Evolutionary conservation across 2,797 vertebrate species (phyloP).

Genomic region (Gymnoscopelus microlampas): DNA sequence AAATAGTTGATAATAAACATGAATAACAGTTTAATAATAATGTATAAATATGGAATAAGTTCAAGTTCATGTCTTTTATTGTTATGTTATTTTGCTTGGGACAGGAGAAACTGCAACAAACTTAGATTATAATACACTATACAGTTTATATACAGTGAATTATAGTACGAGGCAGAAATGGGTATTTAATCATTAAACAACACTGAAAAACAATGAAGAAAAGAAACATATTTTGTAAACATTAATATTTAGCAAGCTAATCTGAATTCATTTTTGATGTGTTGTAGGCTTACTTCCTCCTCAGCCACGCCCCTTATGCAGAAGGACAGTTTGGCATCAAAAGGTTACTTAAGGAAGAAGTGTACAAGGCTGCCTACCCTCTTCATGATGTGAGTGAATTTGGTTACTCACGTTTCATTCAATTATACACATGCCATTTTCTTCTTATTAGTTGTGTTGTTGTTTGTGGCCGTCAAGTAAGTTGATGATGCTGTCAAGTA

Average conservation of each 20-base stretch:
- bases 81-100: neutral
- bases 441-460: slow-evolving; percentile 17
- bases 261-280: neutral
- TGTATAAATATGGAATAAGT: too few species aligned
- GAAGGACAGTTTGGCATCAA: slow-evolving; percentile 90
- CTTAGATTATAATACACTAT: too few species aligned
- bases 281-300: slow-evolving; percentile 88
- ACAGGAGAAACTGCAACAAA: neutral
- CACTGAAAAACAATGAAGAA: too few species aligned
- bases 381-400: slow-evolving; percentile 89
- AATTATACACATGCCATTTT: accelerated
- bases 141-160: neutral
- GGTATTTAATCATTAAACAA: too few species aligned
- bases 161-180: too few species aligned
- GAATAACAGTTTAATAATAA: too few species aligned
- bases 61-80: neutral
- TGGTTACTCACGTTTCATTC: neutral
- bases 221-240: too few species aligned
- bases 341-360: slow-evolving; percentile 88
- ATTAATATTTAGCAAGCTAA: too few species aligned
- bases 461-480: too few species aligned
- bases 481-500: too few species aligned
- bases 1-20: too few species aligned
- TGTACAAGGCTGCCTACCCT: slow-evolving; percentile 94
- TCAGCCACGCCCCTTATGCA: slow-evolving; percentile 89